These are phyloP conservation scores for Leuciscus idus DNA, from an alignment of 2,113 vertebrate species.

Conservation along the genomic window DNA sequence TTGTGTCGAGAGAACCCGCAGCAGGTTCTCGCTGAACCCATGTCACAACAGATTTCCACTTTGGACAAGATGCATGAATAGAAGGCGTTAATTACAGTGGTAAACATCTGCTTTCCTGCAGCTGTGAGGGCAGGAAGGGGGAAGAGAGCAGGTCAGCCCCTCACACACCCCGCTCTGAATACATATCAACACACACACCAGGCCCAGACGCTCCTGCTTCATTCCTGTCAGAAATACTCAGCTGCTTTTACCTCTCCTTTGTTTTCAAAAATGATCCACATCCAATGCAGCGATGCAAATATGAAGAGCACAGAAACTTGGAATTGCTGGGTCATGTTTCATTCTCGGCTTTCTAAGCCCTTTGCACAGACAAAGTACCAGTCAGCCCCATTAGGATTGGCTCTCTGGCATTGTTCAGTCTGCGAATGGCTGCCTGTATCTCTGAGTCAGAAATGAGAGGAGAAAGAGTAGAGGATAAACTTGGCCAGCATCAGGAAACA, in stretches of 20 bases:
- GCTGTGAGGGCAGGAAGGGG: conserved; percentile 59
- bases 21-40: conserved; percentile 61
- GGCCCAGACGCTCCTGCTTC: background rate
- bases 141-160: conserved; percentile 31
- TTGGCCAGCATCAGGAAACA: conserved; percentile 48
- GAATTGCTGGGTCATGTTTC: conserved; percentile 39
- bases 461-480: conserved; percentile 41
- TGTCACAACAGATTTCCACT: conserved; percentile 64
- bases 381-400: conserved; percentile 36
- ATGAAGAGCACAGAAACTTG: background rate
- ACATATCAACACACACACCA: conserved; percentile 40
- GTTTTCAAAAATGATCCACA: conserved; percentile 18
- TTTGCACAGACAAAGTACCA: conserved; percentile 8
- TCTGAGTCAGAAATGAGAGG: conserved; percentile 50
- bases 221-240: conserved; percentile 15
- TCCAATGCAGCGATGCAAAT: conserved; percentile 18
- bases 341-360: conserved; percentile 37
- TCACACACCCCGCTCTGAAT: conserved; percentile 15
- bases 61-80: conserved; percentile 63
- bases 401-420: conserved; percentile 24
- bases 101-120: conserved; percentile 75
- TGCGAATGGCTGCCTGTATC: conserved; percentile 36
- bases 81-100: conserved; percentile 62
- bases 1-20: conserved; percentile 55
- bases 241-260: conserved; percentile 14